phyloP scores from a whole-genome alignment of 2,797 vertebrate genomes.

The Botia almorhae region DNA sequence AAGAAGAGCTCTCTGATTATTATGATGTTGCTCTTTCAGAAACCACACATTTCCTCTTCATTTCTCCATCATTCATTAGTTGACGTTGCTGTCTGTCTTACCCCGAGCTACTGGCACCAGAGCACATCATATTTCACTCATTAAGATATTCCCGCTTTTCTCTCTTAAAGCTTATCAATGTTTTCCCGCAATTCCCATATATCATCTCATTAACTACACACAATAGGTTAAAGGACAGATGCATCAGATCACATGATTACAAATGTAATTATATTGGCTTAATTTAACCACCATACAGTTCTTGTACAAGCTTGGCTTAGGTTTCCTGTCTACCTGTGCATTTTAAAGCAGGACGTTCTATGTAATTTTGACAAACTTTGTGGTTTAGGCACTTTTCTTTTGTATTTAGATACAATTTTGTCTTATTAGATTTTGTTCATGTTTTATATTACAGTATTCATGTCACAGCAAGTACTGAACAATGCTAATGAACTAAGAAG shows the following conservation, averaged over 20 bases:
- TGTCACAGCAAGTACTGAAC: background rate
- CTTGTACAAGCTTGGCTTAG: background rate
- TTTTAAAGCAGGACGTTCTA: no score
- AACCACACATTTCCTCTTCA: constrained; percentile 48
- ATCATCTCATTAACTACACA: constrained; percentile 19
- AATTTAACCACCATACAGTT: background rate
- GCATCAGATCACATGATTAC: background rate
- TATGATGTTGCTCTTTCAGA: constrained; percentile 42
- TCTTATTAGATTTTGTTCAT: background rate
- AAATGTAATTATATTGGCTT: background rate
- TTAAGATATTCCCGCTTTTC: constrained; percentile 52
- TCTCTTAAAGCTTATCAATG: constrained; percentile 28
- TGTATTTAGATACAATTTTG: no score
- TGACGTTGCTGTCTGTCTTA: constrained; percentile 54
- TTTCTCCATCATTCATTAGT: constrained; percentile 63
- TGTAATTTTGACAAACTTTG: no score
- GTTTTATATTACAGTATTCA: background rate
- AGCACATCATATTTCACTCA: constrained; percentile 64
- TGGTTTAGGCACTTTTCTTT: no score
- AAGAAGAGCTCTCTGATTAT: background rate
- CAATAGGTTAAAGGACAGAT: constrained; percentile 29
- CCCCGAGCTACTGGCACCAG: constrained; percentile 50
- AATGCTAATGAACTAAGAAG: background rate
- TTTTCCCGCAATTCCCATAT: constrained; percentile 1
- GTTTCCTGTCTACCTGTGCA: no score